These are phyloP conservation scores for Oncorhynchus mykiss DNA, from an alignment of 2,113 vertebrate genomes.

Conservation along the genomic window DNA sequence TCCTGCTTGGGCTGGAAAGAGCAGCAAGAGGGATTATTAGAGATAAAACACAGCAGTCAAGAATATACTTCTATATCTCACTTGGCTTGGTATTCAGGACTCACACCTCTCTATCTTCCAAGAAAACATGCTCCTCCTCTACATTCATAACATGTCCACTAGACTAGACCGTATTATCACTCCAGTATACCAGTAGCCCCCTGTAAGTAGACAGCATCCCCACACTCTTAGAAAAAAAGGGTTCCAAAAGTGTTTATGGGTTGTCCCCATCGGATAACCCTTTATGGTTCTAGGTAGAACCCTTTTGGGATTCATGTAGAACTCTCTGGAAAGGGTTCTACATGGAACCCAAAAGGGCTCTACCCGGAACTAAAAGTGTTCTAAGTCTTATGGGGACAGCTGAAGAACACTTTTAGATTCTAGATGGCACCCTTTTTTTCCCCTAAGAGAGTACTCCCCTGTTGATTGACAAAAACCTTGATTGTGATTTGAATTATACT, in stretches of 20 bases:
- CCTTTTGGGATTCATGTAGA: no score
- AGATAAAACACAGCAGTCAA: conserved; percentile 46
- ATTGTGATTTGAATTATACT: conserved; percentile 11
- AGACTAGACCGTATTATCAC: conserved; percentile 52
- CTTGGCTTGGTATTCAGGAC: conserved; percentile 40
- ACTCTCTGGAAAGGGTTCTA: no score
- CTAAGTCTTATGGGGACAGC: no score
- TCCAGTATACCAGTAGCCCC: conserved; percentile 37
- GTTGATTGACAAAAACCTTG: conserved; percentile 39
- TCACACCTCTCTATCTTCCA: conserved; percentile 43
- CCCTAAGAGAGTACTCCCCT: conserved; percentile 1
- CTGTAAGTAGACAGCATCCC: conserved; percentile 37
- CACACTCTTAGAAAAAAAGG: no score
- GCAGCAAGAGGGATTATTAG: conserved; percentile 57
- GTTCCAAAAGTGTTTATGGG: no score
- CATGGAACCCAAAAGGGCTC: no score
- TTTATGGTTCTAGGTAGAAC: no score
- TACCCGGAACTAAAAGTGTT: no score
- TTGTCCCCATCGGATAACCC: no score
- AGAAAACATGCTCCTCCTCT: conserved; percentile 56
- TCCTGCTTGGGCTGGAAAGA: conserved; percentile 36
- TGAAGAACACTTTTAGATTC: no score
- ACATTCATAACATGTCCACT: conserved; percentile 64
- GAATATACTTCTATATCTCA: conserved; percentile 43
- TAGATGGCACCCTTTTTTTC: no score